A percentile compares a stretch with the other conserved stretches of the same genome.
phyloP scores from a whole-genome alignment of 2,888 invertebrate species.

The Elmis aenea region DNA sequence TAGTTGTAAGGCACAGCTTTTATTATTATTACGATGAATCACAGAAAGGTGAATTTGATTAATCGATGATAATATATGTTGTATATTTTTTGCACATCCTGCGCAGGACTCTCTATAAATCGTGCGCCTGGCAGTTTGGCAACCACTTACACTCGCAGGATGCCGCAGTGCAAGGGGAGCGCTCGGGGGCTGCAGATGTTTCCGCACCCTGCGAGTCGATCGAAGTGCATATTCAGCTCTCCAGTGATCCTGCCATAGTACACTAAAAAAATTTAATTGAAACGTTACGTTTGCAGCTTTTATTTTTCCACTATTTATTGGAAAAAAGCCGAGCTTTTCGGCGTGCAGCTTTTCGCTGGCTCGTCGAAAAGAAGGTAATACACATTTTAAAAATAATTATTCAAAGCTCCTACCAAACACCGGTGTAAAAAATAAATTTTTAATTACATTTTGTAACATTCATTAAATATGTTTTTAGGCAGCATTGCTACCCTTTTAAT shows the following conservation, averaged over 20 bases:
- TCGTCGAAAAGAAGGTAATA: conserved; percentile 15
- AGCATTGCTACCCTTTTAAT: too few relatives aligned
- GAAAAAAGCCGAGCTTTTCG: conserved; percentile 8
- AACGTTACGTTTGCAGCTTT: too few relatives aligned
- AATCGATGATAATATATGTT: conserved; percentile 11
- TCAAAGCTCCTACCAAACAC: too few relatives aligned
- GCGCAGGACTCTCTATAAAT: conserved; percentile 13
- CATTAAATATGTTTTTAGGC: too few relatives aligned
- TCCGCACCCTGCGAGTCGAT: conserved; percentile 44
- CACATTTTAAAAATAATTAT: too few relatives aligned
- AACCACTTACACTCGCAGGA: conserved; percentile 23
- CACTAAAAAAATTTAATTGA: too few relatives aligned
- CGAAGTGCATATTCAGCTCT: conserved; percentile 36
- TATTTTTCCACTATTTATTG: not conserved
- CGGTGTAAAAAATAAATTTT: too few relatives aligned
- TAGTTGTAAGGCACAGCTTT: too few relatives aligned
- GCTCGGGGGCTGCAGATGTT: conserved; percentile 47
- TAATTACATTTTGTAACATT: too few relatives aligned
- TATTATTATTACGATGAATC: conserved; percentile 1
- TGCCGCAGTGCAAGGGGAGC: conserved; percentile 47
- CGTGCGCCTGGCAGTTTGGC: conserved; percentile 23
- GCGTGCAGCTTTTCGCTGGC: conserved; percentile 9
- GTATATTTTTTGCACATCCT: conserved; percentile 9
- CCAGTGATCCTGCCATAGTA: too few relatives aligned
- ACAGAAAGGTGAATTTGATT: too few relatives aligned